These are phyloP conservation scores for Toxotes chatareus DNA, from an alignment of 2,113 vertebrate genomes.

Conservation along the genomic window DNA sequence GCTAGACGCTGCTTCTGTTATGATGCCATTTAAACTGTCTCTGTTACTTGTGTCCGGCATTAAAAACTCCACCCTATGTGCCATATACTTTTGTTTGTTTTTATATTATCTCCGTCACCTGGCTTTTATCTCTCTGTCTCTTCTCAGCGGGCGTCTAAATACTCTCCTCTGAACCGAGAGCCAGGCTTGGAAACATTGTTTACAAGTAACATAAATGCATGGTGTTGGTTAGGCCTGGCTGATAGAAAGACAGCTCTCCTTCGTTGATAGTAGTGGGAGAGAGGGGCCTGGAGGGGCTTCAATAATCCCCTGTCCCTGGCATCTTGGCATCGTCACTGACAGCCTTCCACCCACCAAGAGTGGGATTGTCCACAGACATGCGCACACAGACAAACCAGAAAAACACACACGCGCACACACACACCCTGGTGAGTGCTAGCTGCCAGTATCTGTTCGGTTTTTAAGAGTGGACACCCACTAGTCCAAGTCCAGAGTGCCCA, in stretches of 20 bases:
- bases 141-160: slow-evolving; percentile 58
- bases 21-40: slow-evolving; percentile 46
- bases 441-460: slow-evolving; percentile 65
- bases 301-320: slow-evolving; percentile 77
- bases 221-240: slow-evolving; percentile 62
- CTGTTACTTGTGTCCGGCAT: slow-evolving; percentile 13
- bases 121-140: slow-evolving; percentile 51
- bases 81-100: slow-evolving; percentile 45
- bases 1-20: slow-evolving; percentile 55
- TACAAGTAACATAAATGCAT: slow-evolving; percentile 72
- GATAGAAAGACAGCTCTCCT: slow-evolving; percentile 74
- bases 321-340: slow-evolving; percentile 79
- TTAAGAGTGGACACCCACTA: slow-evolving; percentile 71
- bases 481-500: slow-evolving; percentile 74
- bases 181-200: slow-evolving; percentile 62
- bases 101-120: slow-evolving; percentile 46
- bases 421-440: slow-evolving; percentile 59
- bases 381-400: slow-evolving; percentile 28
- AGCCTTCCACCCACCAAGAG: slow-evolving; percentile 73
- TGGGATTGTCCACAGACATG: slow-evolving; percentile 32
- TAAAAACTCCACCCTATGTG: slow-evolving; percentile 25
- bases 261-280: slow-evolving; percentile 73
- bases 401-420: background rate
- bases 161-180: slow-evolving; percentile 49
- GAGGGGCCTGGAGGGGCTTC: slow-evolving; percentile 59